phyloP scores from a whole-genome alignment of 2,113 vertebrate species.

The Halichoerus grypus region DNA sequence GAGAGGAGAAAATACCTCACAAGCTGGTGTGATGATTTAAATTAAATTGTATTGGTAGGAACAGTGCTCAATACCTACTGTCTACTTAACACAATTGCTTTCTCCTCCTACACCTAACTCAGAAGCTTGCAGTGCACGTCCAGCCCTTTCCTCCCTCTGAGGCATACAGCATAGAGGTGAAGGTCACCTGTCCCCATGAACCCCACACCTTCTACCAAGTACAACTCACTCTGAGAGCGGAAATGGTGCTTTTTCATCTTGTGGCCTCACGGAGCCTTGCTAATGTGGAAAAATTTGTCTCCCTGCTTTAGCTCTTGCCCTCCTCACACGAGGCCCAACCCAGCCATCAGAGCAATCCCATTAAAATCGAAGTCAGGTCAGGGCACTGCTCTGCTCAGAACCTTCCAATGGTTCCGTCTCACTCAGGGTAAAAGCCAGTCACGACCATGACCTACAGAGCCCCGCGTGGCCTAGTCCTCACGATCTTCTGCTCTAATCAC shows the following conservation, averaged over 20 bases:
- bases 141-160: neutral
- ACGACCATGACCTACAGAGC: neutral
- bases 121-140: neutral
- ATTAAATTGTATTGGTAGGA: constrained; percentile 50
- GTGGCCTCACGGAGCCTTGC: fast-evolving
- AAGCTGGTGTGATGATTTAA: constrained; percentile 52
- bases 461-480: neutral
- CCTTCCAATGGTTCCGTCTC: neutral
- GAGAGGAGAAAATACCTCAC: constrained; percentile 48
- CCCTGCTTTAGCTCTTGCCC: neutral
- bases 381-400: fast-evolving
- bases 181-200: neutral
- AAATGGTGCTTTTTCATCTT: neutral
- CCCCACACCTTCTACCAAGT: neutral
- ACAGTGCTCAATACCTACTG: constrained; percentile 45
- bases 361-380: neutral
- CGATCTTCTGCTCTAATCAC: fast-evolving
- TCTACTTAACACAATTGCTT: constrained; percentile 27
- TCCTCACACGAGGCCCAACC: neutral
- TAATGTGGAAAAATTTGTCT: neutral
- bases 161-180: fast-evolving
- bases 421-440: neutral
- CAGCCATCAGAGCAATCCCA: neutral
- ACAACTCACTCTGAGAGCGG: neutral
- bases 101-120: neutral